Base-by-base conservation (phyloP, 2,888 invertebrate genomes). In the Anodontia alba region DNA sequence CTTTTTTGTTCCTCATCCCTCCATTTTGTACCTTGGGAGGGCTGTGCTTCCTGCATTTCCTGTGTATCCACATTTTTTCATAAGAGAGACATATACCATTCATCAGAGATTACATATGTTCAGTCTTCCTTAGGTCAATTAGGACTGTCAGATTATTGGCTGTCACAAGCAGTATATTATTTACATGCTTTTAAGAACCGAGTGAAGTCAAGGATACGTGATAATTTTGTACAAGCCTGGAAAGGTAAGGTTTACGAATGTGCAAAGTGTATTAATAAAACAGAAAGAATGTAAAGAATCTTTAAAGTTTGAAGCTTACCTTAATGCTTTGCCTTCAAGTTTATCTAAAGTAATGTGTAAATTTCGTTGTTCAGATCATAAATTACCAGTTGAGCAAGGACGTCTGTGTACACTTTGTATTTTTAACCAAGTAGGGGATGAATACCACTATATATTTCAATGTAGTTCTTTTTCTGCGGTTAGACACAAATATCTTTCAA, bases 131-230 rank as follows among this genome's bases (percentile, higher is more conserved):
- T 57, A 42, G 20, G 57, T 38, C 2, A 73, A 15, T 15, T 38
- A 20, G 62, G 73, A 17, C 26, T 57, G 1, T 33, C 51, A n/a
- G 36, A 72, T 29, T 3, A n/a, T n/a, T 72, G 72, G 72, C 20
- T 33, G 10, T 31, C 36, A n/a, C 71, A 71, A 36, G 7, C 71
- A 20, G 71, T 71, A 0, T 33, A 12, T n/a, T 33, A 54, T 26
- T 26, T 54, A 26, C 5, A 26, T 54, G 23, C 54, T 26, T 54
- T 54, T 26, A 54, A 54, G 23, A 3, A 2, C 5, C 12, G n/a
- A 3, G 26, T 54, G 7, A 54, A 54, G 26, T 20, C 54, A 20
- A 26, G 2, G 2, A 8, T 54, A 26, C 26, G 3, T 23, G 26
- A 54, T 26, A 23, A 54, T 26, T 54, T 54, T 54, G 23, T 26